Base-by-base conservation (phyloP, 2,888 invertebrate genomes). In the Apeira syringaria region DNA sequence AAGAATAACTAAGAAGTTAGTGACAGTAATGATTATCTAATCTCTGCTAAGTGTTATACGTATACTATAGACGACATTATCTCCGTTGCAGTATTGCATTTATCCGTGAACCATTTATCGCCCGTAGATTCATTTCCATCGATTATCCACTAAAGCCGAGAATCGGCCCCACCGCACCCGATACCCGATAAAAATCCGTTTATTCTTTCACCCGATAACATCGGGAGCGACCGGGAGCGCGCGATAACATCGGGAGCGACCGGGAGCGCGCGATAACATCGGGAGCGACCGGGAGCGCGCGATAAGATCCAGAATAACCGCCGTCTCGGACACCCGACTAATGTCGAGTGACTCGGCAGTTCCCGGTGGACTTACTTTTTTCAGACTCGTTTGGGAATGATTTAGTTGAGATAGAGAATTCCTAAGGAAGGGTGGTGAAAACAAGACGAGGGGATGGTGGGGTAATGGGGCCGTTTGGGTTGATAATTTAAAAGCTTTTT, bases 171-270 rank as follows among this genome's bases (percentile, higher is more conserved):
- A 26, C 12, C 10, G 32, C 24, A 10, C 7, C 30, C 5, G 6
- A 15, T 15, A 15, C 7, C 13, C 34, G 36, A 51, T 51, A 36
- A 29, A 28, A 35, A 48, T 48, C 43, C 37, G 36, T 42, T 51
- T 39, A 51, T 56, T 59, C 54, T 56, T 56, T 55, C 38, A 50
- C 38, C 36, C 42, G 59, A 56, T 59, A 59, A 29, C 36, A 46
- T 46, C 46, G 26, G 26, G 34, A 32, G 22, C 6, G 6, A 17
- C 17, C 17, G n/a, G n/a, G n/a, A n/a, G n/a, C n/a, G n/a, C n/a
- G n/a, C 41, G 59, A 56, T 59, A 59, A 32, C 36, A 46, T 46
- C 46, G 26, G 26, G 34, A 32, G 22, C 6, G 6, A 17, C 17
- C 17, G n/a, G n/a, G n/a, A n/a, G n/a, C n/a, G n/a, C n/a, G n/a